phyloP scores from a whole-genome alignment of 2,113 vertebrate species.

The Dicrurus megarhynchus region DNA sequence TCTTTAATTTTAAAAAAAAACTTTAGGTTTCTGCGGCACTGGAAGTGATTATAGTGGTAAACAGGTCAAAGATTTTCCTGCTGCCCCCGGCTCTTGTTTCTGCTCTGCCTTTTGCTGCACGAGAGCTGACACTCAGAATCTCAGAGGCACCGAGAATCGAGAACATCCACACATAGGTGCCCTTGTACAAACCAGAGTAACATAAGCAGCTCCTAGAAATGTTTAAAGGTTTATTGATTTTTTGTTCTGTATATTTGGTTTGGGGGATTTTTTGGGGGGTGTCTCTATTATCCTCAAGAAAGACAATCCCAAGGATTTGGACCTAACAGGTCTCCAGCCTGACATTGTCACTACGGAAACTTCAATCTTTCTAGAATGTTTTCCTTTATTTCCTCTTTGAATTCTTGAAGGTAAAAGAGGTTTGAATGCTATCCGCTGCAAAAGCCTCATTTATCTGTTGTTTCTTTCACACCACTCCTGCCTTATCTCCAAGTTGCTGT shows the following conservation, averaged over 20 bases:
- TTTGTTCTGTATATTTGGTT: not conserved
- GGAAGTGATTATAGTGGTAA: not conserved
- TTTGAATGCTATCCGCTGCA: not conserved
- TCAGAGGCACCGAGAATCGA: not conserved
- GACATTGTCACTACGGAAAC: not conserved
- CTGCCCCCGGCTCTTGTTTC: not conserved
- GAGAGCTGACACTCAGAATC: not conserved
- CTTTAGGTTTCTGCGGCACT: not conserved
- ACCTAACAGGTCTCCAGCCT: not conserved
- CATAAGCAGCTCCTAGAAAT: not conserved
- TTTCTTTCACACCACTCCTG: not conserved
- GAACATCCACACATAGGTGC: not conserved
- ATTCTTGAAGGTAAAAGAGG: not conserved
- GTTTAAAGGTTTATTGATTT: not conserved
- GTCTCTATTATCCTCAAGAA: not conserved
- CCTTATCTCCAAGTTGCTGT: not conserved
- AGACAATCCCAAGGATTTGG: not conserved
- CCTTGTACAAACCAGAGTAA: not conserved
- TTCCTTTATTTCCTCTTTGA: not conserved
- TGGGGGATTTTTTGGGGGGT: fast-evolving
- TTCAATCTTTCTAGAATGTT: not conserved
- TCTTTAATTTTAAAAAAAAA: not conserved
- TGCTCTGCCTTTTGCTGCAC: not conserved
- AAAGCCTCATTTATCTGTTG: not conserved
- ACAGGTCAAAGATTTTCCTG: not conserved